Conservation (phyloP, 1,140 invertebrate genomes). For the Zaprionus inermis region DNA sequence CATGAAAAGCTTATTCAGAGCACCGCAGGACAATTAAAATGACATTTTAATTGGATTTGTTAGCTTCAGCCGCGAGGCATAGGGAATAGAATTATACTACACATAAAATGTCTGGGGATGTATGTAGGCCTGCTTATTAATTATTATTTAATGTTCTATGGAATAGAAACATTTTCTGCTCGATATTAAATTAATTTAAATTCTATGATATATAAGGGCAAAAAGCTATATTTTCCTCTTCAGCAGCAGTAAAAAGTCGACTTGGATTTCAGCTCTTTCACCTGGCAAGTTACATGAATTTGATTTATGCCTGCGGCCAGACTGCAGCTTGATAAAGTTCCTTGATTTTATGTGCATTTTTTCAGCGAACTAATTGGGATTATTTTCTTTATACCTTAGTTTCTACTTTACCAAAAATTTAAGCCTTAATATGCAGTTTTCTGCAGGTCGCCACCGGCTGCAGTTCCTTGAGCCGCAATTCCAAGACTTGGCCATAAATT, state of each 20-base stretch:
- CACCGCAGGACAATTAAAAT: constrained; percentile 7
- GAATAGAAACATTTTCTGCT: too few relatives aligned
- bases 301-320: neutral
- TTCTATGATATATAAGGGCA: too few relatives aligned
- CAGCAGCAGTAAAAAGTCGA: neutral
- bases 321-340: neutral
- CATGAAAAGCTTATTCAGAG: constrained; percentile 1
- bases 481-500: constrained; percentile 37
- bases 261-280: neutral
- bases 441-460: neutral
- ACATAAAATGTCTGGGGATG: neutral
- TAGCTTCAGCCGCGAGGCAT: neutral
- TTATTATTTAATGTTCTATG: neutral
- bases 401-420: neutral
- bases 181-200: too few relatives aligned
- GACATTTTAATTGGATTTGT: constrained; percentile 27
- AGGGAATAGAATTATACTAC: neutral
- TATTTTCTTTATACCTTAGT: neutral
- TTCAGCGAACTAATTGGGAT: neutral
- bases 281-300: neutral
- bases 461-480: constrained; percentile 31
- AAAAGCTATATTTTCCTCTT: neutral
- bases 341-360: neutral
- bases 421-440: constrained; percentile 16
- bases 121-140: neutral